Base-by-base conservation (phyloP, 2,888 invertebrate species). In the Parelbella ahira region DNA sequence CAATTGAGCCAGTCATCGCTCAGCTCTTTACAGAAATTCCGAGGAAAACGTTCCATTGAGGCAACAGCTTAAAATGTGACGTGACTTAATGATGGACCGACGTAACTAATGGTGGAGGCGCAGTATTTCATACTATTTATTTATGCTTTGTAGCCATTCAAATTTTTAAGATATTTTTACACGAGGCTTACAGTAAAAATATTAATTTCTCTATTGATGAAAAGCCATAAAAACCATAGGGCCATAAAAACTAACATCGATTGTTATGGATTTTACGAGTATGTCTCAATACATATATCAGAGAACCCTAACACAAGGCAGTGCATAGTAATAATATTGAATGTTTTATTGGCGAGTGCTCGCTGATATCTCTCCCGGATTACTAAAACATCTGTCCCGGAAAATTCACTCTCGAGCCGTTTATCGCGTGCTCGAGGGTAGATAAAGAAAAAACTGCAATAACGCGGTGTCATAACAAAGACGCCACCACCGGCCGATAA, bases 391-490 rank as follows among this genome's bases (percentile, higher is more conserved):
- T 86, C 86, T 86, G 86, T 83, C 79, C 73, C 82, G 82, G 86
- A 83, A 84, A 84, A 84, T 86, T 83, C 81, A 78, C 84, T 82
- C 80, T 81, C 71, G 65, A 72, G 60, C 51, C 73, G 59, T 73
- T 78, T 76, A 77, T 76, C 75, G 79, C 64, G 58, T 61, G 62
- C 70, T 73, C 62, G 76, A 77, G 81, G 82, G 83, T 72, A 81
- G 82, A 79, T 78, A 74, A 70, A 76, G 75, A 82, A 84, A 83
- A 83, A 83, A 82, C 75, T 84, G 86, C 87, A 86, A 83, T 84
- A 86, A 80, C 79, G 77, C 70, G 78, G 78, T 82, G 83, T 84
- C 84, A 86, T 86, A 86, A 86, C 86, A 86, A 74, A 83, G 86
- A 81, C 79, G 78, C 73, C 68, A 71, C 68, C 70, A 68, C 71